Percentiles rank a stretch among this genome's conserved stretches.
Evolutionary conservation across 2,113 vertebrate species (phyloP).

Genomic region (Passer domesticus): DNA sequence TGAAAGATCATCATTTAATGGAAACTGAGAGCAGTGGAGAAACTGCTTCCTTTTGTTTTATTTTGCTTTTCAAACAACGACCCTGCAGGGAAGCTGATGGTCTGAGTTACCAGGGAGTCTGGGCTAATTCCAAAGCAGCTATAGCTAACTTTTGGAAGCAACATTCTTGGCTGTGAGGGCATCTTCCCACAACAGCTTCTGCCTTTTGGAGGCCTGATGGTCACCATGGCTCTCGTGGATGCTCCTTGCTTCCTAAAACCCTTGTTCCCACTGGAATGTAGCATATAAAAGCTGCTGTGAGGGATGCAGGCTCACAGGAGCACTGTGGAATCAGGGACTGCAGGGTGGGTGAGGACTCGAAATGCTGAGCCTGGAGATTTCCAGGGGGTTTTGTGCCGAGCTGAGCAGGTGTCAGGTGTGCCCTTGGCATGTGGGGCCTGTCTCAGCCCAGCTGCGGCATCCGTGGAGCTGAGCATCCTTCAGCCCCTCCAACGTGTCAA

Average conservation of each 20-base stretch:
- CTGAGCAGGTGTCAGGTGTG: accelerated
- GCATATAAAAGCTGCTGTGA: neutral
- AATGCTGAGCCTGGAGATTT: neutral
- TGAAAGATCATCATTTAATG: constrained; percentile 37
- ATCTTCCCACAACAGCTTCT: neutral
- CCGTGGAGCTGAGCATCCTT: neutral
- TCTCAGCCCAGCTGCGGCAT: neutral
- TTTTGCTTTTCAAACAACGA: neutral
- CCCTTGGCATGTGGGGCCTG: accelerated
- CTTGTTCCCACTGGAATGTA: neutral
- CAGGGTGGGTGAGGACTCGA: neutral
- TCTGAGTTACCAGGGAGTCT: neutral
- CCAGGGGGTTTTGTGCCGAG: neutral
- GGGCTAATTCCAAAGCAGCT: neutral
- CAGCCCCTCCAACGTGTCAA: neutral
- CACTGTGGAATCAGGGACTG: neutral
- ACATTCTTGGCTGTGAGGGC: neutral
- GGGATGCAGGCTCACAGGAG: neutral
- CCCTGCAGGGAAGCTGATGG: neutral
- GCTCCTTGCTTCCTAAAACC: neutral
- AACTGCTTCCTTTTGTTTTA: neutral
- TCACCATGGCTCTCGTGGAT: neutral
- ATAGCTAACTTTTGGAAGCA: neutral
- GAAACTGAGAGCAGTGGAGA: constrained; percentile 50
- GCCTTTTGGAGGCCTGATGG: neutral